Base-by-base conservation (phyloP, 2,888 invertebrate species). In the Lutraria lutraria region DNA sequence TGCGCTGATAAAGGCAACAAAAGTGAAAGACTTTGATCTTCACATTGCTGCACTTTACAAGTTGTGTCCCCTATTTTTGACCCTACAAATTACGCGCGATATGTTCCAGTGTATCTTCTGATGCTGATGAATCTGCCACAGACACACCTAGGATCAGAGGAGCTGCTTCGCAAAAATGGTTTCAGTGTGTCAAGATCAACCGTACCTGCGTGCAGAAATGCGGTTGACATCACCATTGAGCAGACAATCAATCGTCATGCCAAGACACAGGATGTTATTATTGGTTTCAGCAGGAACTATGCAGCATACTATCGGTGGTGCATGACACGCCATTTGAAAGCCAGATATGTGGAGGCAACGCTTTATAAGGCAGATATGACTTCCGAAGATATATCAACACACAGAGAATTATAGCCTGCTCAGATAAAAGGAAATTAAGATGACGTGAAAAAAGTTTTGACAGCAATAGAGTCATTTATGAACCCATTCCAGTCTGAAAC, bases 181-280 rank as follows among this genome's bases (percentile, higher is more conserved):
- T 86, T 92, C 86, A 91, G 90, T 87, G 92, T 92, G 0, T 72
- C 54, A 0, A 83, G 91, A 31, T 92, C 92, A 21, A 21, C 52
- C 25, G 82, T 90, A 29, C 88, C 86, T 0, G 29, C 12, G 19
- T 90, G 81, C 13, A 80, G 92, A 79, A 92, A 89, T 80, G 52
- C 90, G 3, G 90, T 91, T 16, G 91, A 92, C 76, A 89, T 92
- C 0, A 91, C 90, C 31, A 89, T 92, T n/a, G 91, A 90, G 68
- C 92, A 91, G 54, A 91, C 89, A 53, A 92, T 90, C 54, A 92
- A 92, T 56, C 29, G 85, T 12, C 88, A 92, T 83, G 90, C 91
- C 43, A 90, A 92, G 81, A 88, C 60, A 10, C 87, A 88, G 8
- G 91, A 88, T 19, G 90, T 90, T 0, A 89, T 91, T 16, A 83